Evolutionary conservation across 2,797 vertebrate species (phyloP).

Genomic region (Austrolebias charrua): DNA sequence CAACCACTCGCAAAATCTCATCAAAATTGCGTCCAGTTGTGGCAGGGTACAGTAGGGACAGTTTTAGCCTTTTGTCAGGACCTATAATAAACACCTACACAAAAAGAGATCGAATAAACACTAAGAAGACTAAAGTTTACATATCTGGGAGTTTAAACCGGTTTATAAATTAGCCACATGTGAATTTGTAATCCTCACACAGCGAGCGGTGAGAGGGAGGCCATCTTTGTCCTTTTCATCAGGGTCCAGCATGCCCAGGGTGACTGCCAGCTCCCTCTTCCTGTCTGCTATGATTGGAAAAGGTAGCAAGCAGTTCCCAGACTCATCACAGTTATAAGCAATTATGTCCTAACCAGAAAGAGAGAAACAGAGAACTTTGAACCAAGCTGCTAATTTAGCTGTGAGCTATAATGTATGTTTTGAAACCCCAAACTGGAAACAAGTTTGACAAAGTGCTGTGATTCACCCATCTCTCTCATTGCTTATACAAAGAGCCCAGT

Average conservation of each 20-base stretch:
- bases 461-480: background rate
- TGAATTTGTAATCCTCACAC: slow-evolving; percentile 78
- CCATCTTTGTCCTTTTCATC: slow-evolving; percentile 86
- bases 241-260: slow-evolving; percentile 91
- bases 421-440: background rate
- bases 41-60: slow-evolving; percentile 92
- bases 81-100: slow-evolving; percentile 90
- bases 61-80: slow-evolving; percentile 92
- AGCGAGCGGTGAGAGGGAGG: slow-evolving; percentile 89
- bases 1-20: slow-evolving; percentile 90
- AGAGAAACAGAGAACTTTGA: slow-evolving; percentile 10
- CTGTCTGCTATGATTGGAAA: slow-evolving; percentile 93
- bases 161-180: background rate
- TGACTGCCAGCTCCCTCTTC: slow-evolving; percentile 85
- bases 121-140: background rate
- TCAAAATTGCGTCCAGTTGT: slow-evolving; percentile 94
- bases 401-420: background rate
- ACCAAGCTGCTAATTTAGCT: background rate
- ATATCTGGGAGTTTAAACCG: background rate
- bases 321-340: slow-evolving; percentile 83
- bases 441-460: background rate
- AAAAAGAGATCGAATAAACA: background rate
- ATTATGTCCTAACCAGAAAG: slow-evolving; percentile 85
- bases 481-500: background rate
- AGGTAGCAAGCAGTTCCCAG: slow-evolving; percentile 77